These are phyloP conservation scores for Patella depressa DNA, from an alignment of 2,888 invertebrate species.

Conservation along the genomic window DNA sequence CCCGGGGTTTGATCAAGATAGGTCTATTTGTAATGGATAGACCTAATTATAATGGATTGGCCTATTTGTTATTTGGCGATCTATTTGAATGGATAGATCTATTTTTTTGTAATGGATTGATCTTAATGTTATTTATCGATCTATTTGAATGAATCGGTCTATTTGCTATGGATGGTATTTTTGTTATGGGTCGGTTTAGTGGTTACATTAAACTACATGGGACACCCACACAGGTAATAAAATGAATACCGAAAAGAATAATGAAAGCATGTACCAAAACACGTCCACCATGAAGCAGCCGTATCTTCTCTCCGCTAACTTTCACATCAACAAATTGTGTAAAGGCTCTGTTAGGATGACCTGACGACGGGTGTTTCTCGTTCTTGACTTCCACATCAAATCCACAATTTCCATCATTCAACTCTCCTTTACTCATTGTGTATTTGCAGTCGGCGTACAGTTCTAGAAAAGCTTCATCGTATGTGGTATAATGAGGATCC, in stretches of 20 bases:
- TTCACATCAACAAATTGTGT: conserved; percentile 22
- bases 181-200: too few species aligned
- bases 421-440: conserved; percentile 26
- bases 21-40: too few species aligned
- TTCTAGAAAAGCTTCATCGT: conserved; percentile 29
- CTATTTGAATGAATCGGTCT: too few species aligned
- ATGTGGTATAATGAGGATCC: conserved; percentile 39
- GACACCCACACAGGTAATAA: conserved; percentile 9
- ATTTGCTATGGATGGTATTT: too few species aligned
- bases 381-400: conserved; percentile 35
- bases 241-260: neutral
- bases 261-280: conserved; percentile 21
- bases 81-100: too few species aligned
- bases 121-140: too few species aligned
- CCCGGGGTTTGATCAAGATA: too few species aligned
- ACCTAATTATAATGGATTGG: too few species aligned
- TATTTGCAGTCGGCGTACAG: conserved; percentile 34
- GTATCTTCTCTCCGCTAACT: conserved; percentile 13
- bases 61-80: too few species aligned
- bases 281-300: conserved; percentile 14
- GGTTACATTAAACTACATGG: neutral
- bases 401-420: conserved; percentile 8
- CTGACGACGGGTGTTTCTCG: conserved; percentile 19
- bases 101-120: too few species aligned
- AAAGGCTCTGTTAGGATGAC: conserved; percentile 21